Evolutionary conservation across 2,113 vertebrate genomes (phyloP), one percentile per base, ranked within the genome.

Genomic region (Callocephalon fimbriatum): DNA sequence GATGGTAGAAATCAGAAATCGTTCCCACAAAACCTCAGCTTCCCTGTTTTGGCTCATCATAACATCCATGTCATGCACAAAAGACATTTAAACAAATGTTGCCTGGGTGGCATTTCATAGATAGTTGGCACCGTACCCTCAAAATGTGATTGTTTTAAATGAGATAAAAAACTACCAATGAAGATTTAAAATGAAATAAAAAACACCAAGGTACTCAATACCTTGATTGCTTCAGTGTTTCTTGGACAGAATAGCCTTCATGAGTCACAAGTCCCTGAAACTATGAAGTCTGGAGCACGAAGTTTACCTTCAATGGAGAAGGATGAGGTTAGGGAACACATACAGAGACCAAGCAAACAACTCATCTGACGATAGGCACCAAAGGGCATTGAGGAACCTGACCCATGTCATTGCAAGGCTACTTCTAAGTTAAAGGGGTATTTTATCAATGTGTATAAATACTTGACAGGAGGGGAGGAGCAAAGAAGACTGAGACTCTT

Each of bases 321-420:
- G 15, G 31, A 23, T 32, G 32, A 37, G 31, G 3, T 21, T 29
- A 71, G 7, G 3, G 31, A 76, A 71, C 21, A 23, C 22, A 14
- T 58, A 58, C 56, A 44, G 5, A 85, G 21, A 29, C 10, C 15
- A 54, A 15, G 21, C 16, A 85, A 76, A 71, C 20, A 62, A 26
- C 21, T 63, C 25, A 25, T 40, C 16, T 48, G n/a, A 25, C 21
- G 25, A 27, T 22, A 48, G 5, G 7, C 21, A 77, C 6, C 9
- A n/a, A 50, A 58, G 15, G 15, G 21, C 2, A 27, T 42, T 44
- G 15, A 50, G 42, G 12, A 32, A 63, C 31, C 22, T 65, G 42
- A 56, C 18, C 37, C 13, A 10, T n/a, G 48, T 16, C 8, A 25
- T 29, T 65, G 37, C 0, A 0, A 85, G 14, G 10, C 4, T 85